Evolutionary conservation across 2,113 vertebrate genomes (phyloP).

Genomic region (Machaerirhynchus nigripectus): DNA sequence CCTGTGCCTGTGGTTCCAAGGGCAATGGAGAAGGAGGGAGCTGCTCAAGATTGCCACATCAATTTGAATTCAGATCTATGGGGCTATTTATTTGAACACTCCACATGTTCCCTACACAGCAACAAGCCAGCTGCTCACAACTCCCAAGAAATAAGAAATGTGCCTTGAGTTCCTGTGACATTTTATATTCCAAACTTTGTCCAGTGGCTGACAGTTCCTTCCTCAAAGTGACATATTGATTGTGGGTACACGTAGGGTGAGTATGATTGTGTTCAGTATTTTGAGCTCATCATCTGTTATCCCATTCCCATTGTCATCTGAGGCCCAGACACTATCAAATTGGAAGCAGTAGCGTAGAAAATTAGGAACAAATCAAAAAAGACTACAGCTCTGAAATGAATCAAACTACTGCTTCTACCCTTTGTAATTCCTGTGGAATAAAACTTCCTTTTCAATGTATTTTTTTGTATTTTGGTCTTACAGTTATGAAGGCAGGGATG

Average conservation of each 20-base stretch:
- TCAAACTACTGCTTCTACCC: slow-evolving; percentile 38
- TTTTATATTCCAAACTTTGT: slow-evolving; percentile 60
- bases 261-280: slow-evolving; percentile 53
- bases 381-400: slow-evolving; percentile 73
- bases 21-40: neutral
- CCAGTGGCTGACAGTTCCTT: slow-evolving; percentile 55
- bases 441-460: neutral
- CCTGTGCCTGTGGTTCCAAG: neutral
- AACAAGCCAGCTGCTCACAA: neutral
- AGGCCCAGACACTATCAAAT: slow-evolving; percentile 70
- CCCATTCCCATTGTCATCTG: slow-evolving; percentile 70
- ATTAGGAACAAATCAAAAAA: slow-evolving; percentile 75
- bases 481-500: neutral
- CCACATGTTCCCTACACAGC: neutral
- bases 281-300: slow-evolving; percentile 74
- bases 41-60: neutral
- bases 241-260: slow-evolving; percentile 39
- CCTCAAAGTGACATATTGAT: slow-evolving; percentile 69
- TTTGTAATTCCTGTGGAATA: slow-evolving; percentile 27
- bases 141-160: slow-evolving; percentile 48
- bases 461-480: neutral
- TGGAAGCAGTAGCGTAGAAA: slow-evolving; percentile 77
- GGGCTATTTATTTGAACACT: neutral
- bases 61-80: neutral
- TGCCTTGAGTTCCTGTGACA: slow-evolving; percentile 26